phyloP scores from a whole-genome alignment of 1,140 invertebrate genomes.

The Brachionus plicatilis region DNA sequence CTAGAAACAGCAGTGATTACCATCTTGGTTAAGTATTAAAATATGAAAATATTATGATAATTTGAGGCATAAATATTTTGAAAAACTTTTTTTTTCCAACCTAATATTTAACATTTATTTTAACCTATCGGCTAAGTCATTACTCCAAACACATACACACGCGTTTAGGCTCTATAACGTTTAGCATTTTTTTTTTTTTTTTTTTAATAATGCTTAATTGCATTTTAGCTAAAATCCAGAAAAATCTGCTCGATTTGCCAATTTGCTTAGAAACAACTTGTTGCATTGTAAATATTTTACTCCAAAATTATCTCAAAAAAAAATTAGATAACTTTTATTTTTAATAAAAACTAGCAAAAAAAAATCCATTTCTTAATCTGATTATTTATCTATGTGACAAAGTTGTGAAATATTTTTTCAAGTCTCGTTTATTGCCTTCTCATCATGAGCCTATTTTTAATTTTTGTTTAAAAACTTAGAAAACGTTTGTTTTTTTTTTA shows the following conservation, averaged over 20 bases:
- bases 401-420: neutral
- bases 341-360: too few species aligned
- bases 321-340: too few species aligned
- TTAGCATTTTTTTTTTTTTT: neutral
- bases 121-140: neutral
- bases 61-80: slow-evolving; percentile 12
- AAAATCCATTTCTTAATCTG: too few species aligned
- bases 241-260: neutral
- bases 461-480: neutral
- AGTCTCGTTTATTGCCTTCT: too few species aligned
- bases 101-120: neutral
- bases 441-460: too few species aligned
- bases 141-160: neutral
- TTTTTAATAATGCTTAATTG: neutral
- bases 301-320: neutral
- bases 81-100: neutral
- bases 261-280: neutral
- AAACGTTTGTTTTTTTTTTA: neutral
- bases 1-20: neutral
- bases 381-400: neutral
- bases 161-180: neutral
- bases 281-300: neutral
- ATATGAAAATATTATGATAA: slow-evolving; percentile 33
- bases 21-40: neutral
- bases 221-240: neutral